These are phyloP conservation scores for Tautogolabrus adspersus DNA, from an alignment of 2,113 vertebrate genomes.

Conservation along the genomic window DNA sequence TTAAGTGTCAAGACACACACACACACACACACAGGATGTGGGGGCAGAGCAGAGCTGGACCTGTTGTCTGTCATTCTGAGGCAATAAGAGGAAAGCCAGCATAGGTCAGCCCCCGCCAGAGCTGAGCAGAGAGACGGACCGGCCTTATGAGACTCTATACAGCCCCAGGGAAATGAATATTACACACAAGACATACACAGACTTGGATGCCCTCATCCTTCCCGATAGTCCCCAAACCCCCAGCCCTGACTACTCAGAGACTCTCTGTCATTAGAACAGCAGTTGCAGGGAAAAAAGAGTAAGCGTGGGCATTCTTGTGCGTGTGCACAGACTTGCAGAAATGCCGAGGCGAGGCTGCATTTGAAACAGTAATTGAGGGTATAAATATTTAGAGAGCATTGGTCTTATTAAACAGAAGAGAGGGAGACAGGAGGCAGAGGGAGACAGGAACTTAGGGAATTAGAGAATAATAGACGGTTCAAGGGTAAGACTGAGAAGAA, in stretches of 20 bases:
- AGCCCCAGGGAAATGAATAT: slow-evolving; percentile 71
- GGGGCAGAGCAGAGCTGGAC: slow-evolving; percentile 6
- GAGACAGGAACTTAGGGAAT: slow-evolving; percentile 54
- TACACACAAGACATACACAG: slow-evolving; percentile 57
- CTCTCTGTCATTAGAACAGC: slow-evolving; percentile 45
- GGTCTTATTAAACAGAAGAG: slow-evolving; percentile 55
- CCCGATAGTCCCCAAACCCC: slow-evolving; percentile 33
- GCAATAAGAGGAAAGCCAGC: slow-evolving; percentile 71
- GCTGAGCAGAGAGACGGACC: slow-evolving; percentile 58
- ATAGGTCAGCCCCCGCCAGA: slow-evolving; percentile 67
- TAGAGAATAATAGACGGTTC: slow-evolving; percentile 65
- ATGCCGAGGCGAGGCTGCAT: slow-evolving; percentile 23
- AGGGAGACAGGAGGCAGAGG: slow-evolving; percentile 14
- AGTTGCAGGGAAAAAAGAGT: slow-evolving; percentile 21
- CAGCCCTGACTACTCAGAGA: slow-evolving; percentile 37
- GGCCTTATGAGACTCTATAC: slow-evolving; percentile 64
- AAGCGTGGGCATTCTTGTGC: slow-evolving; percentile 1
- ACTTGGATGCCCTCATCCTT: slow-evolving; percentile 27
- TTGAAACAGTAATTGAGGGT: slow-evolving; percentile 58
- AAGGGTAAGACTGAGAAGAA: slow-evolving; percentile 65
- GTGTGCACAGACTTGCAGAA: background rate
- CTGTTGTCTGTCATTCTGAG: slow-evolving; percentile 71
- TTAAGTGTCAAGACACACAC: background rate
- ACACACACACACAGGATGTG: slow-evolving; percentile 13
- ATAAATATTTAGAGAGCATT: slow-evolving; percentile 68